A percentile compares a stretch with the other conserved stretches of the same genome.
Evolutionary conservation across 2,113 vertebrate genomes (phyloP).

Genomic region (Erinaceus europaeus): DNA sequence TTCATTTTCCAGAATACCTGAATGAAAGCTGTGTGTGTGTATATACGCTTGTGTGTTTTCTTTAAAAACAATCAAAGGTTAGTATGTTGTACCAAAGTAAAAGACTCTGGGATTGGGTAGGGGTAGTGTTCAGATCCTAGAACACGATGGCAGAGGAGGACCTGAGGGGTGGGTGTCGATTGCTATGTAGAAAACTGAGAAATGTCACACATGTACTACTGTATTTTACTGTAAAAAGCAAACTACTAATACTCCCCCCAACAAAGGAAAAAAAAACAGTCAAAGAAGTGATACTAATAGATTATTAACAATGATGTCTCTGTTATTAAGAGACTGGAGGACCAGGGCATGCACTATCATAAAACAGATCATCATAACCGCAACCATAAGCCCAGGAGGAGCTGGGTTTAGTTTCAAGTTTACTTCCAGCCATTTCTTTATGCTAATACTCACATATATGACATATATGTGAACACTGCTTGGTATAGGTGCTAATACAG

Average conservation of each 20-base stretch:
- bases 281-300: too few species aligned
- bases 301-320: too few species aligned
- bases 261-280: too few species aligned
- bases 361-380: not conserved
- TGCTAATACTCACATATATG: rapidly evolving
- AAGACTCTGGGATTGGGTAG: too few species aligned
- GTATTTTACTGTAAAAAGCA: too few species aligned
- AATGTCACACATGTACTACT: too few species aligned
- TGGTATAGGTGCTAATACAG: rapidly evolving
- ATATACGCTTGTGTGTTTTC: rapidly evolving
- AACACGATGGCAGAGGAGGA: too few species aligned
- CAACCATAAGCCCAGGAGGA: not conserved
- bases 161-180: too few species aligned
- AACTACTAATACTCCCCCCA: too few species aligned
- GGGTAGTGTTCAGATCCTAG: too few species aligned
- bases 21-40: not conserved
- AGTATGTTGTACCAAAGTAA: too few species aligned
- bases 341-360: not conserved
- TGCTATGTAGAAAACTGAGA: too few species aligned
- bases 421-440: not conserved
- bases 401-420: not conserved
- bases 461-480: rapidly evolving
- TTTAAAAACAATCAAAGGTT: rapidly evolving
- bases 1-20: not conserved
- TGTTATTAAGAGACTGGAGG: not conserved